These are phyloP conservation scores for Camponotus vicinus DNA, from an alignment of 1,140 invertebrate species.

Conservation along the genomic window DNA sequence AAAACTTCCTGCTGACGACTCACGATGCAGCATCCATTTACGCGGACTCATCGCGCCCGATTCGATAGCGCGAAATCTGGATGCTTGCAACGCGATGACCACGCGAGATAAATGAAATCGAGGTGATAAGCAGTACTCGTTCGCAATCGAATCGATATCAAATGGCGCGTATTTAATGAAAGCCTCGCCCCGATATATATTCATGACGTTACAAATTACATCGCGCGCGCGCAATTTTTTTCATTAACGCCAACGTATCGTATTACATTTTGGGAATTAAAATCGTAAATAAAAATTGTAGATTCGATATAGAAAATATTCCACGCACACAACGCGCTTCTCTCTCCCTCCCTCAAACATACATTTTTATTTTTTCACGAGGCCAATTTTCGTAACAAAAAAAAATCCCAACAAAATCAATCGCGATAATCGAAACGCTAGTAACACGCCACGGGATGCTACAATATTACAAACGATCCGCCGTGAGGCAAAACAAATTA, in stretches of 20 bases:
- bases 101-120: slow-evolving; percentile 46
- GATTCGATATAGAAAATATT: not conserved
- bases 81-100: slow-evolving; percentile 13
- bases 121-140: slow-evolving; percentile 36
- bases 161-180: slow-evolving; percentile 39
- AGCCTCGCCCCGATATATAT: not conserved
- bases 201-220: not conserved
- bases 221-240: slow-evolving; percentile 12
- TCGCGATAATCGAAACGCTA: slow-evolving; percentile 31
- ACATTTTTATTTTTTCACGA: not conserved
- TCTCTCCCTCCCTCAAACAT: not conserved
- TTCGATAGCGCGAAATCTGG: slow-evolving; percentile 28
- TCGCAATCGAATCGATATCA: slow-evolving; percentile 30
- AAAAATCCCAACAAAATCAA: not conserved
- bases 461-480: slow-evolving; percentile 14
- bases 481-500: slow-evolving; percentile 50
- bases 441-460: not conserved
- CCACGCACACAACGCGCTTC: too few species aligned
- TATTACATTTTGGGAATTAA: not conserved
- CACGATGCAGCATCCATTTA: slow-evolving; percentile 37
- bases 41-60: slow-evolving; percentile 18
- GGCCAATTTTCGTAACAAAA: slow-evolving; percentile 17
- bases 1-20: slow-evolving; percentile 42
- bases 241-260: slow-evolving; percentile 11
- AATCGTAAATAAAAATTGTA: slow-evolving; percentile 9